Evolutionary conservation across 1,140 invertebrate genomes (phyloP).

Genomic region (Helicoverpa zea): DNA sequence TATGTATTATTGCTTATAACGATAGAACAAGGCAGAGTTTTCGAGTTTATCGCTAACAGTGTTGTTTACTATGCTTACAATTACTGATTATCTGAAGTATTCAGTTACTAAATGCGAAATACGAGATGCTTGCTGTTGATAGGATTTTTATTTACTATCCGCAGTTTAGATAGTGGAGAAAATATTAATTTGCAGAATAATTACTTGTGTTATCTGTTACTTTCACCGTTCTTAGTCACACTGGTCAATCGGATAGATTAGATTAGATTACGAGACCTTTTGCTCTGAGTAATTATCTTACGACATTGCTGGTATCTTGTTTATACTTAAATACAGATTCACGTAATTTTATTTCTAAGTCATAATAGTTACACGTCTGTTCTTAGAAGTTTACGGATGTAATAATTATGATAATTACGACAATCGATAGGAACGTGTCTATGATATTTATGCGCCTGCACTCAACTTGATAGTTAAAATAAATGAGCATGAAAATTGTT

Average conservation of each 20-base stretch:
- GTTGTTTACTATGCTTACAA: slow-evolving; percentile 12
- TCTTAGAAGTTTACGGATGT: too few species aligned
- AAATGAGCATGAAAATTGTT: slow-evolving; percentile 19
- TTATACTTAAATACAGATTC: too few species aligned
- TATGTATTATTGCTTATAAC: not conserved
- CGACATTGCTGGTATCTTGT: not conserved
- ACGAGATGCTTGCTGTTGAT: not conserved
- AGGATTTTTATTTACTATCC: slow-evolving; percentile 15
- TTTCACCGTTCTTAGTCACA: slow-evolving; percentile 4
- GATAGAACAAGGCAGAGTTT: not conserved
- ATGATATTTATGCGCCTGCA: slow-evolving; percentile 8
- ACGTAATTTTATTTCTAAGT: too few species aligned
- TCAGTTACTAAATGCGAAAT: slow-evolving; percentile 6
- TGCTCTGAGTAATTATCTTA: not conserved
- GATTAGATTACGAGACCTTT: slow-evolving; percentile 8
- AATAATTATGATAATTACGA: not conserved
- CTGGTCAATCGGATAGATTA: slow-evolving; percentile 2
- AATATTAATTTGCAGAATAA: slow-evolving; percentile 12
- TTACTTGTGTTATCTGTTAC: not conserved
- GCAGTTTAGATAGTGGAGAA: not conserved
- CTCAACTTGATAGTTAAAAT: not conserved
- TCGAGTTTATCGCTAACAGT: not conserved
- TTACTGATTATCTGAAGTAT: slow-evolving; percentile 16
- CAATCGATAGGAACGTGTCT: not conserved
- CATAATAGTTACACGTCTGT: too few species aligned